Evolutionary conservation across 2,888 invertebrate species (phyloP).

Genomic region (Acheta domesticus): DNA sequence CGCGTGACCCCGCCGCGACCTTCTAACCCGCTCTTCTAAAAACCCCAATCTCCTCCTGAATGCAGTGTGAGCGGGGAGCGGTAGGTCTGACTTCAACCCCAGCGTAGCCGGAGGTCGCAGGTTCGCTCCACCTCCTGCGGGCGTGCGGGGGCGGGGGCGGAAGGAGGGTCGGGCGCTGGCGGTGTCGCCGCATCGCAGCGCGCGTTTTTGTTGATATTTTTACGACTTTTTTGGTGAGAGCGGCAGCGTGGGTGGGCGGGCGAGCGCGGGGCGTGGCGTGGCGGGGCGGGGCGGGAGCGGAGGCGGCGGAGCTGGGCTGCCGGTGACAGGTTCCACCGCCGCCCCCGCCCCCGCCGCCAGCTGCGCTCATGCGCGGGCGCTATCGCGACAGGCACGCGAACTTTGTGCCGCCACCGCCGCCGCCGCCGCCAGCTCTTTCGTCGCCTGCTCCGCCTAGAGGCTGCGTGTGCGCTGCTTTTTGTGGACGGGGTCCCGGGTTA

Average conservation of each 20-base stretch:
- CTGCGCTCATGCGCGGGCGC: not conserved
- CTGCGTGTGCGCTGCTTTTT: not conserved
- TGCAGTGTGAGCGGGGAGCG: no score
- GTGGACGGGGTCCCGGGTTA: not conserved
- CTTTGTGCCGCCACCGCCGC: not conserved
- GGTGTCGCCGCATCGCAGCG: no score
- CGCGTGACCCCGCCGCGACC: no score
- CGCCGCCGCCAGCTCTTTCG: not conserved
- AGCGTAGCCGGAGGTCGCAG: no score
- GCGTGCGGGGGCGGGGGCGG: no score
- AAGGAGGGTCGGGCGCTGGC: no score
- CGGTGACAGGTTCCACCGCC: constrained; percentile 1
- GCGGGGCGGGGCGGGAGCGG: not conserved
- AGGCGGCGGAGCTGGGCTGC: not conserved
- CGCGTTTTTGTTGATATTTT: not conserved
- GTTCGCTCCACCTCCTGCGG: no score
- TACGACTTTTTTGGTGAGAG: not conserved
- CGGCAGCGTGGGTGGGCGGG: not conserved
- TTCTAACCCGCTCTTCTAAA: no score
- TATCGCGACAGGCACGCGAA: not conserved
- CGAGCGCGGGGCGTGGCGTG: no score
- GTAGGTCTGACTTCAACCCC: no score
- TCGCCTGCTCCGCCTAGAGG: not conserved
- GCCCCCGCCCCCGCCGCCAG: not conserved
- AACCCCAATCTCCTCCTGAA: no score